Evolutionary conservation across 2,888 invertebrate genomes (phyloP), one percentile per base, ranked within the genome.

Genomic region (Cactoblastis cactorum): DNA sequence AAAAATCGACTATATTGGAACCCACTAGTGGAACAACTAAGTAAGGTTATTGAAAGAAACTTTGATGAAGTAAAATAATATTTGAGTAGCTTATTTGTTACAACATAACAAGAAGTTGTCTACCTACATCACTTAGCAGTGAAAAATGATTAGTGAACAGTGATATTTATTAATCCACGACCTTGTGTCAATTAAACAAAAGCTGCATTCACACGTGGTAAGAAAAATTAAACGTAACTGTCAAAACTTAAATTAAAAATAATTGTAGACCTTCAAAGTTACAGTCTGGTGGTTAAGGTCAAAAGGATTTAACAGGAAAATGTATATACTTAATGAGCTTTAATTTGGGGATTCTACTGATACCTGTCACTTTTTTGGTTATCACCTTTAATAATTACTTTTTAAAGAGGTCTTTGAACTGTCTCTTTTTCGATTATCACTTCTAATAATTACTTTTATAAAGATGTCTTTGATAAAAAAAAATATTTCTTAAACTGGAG

Each of bases 181-280:
- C 39, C 47, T 48, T 37, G 47, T 38, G 22, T 39, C 15, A 35
- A 37, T 47, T 18, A 6, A 22, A 49, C 49, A 41, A 49, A 49
- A 49, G 49, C 22, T 41, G 12, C 12, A 43, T 41, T 12, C n/a
- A 22, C 33, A 49, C 34, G 49, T 49, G 34, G 49, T 41, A 49
- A 33, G 49, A 9, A 33, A 41, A 49, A 34, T 41, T 12, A 41
- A 41, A 41, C 34, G 49, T 49, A 22, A 33, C 49, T 48, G 48
- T 38, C 48, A 48, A 49, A 49, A 49, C 12, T 18, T 14, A 41
- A 39, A 49, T 43, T 43, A 18, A 39, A 49, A 49, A 49, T 28
- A 24, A 43, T 28, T 43, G 12, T 24, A 6, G 1, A 15, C 43
- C 43, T 43, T 43, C 28, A 43, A 43, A 32, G 11, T 43, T 28